A percentile compares a stretch with the other conserved stretches of the same genome.
These are phyloP conservation scores for Lacerta viridis DNA, from an alignment of 2,797 vertebrate genomes.

Conservation along the genomic window DNA sequence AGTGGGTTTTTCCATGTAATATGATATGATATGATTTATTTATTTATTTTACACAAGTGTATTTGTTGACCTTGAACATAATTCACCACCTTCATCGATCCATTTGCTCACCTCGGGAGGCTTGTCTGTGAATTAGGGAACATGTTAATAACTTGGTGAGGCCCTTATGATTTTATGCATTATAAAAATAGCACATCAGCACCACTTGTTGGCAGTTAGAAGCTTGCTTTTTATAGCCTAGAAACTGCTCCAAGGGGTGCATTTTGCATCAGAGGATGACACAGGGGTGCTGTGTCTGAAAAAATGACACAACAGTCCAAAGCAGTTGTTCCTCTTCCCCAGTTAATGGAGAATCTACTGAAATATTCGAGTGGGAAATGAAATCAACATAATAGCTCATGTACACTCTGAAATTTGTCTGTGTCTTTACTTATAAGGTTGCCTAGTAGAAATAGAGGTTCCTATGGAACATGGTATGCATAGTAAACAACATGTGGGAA, in stretches of 20 bases:
- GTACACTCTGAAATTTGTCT: background rate
- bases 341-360: background rate
- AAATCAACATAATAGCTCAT: background rate
- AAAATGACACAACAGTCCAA: background rate
- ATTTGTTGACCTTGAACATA: conserved; percentile 13
- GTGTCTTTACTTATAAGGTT: background rate
- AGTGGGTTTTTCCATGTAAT: background rate
- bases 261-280: conserved; percentile 15
- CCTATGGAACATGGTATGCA: conserved; percentile 9
- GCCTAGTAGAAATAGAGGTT: background rate
- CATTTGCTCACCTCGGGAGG: background rate
- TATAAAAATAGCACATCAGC: background rate
- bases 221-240: conserved; percentile 30
- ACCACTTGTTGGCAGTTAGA: background rate
- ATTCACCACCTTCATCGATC: background rate
- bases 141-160: background rate
- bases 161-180: conserved; percentile 22
- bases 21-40: background rate
- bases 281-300: conserved; percentile 29
- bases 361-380: background rate
- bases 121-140: background rate
- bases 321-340: background rate
- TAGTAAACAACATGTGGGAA: background rate
- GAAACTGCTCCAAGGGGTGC: background rate
- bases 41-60: background rate